Evolutionary conservation across 2,113 vertebrate species (phyloP).

Genomic region (Gobius niger): DNA sequence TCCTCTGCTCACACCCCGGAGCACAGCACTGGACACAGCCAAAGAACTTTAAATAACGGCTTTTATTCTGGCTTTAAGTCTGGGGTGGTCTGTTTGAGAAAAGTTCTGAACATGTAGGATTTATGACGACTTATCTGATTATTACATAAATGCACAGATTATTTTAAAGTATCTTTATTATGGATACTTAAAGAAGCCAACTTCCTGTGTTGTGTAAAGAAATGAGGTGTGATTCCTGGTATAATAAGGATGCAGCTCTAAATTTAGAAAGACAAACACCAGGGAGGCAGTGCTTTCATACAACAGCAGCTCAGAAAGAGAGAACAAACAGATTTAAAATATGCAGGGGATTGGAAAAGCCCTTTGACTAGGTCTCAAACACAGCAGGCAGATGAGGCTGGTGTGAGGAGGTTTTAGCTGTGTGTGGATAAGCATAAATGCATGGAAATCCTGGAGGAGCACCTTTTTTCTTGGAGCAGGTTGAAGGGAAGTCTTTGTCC

Average conservation of each 20-base stretch:
- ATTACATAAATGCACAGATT: not conserved
- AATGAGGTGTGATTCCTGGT: conserved; percentile 49
- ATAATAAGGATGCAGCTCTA: conserved; percentile 31
- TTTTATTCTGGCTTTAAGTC: not conserved
- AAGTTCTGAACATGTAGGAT: too few relatives aligned
- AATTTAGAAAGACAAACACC: conserved; percentile 14
- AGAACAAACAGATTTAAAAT: not conserved
- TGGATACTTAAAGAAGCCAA: conserved; percentile 14
- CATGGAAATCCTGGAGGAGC: not conserved
- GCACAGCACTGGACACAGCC: not conserved
- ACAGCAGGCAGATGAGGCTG: not conserved
- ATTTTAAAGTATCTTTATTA: not conserved
- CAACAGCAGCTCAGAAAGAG: not conserved
- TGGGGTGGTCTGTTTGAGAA: not conserved
- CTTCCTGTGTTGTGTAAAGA: conserved; percentile 38
- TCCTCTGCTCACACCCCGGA: conserved; percentile 8
- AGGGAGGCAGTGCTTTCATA: conserved; percentile 12
- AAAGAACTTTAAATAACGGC: not conserved
- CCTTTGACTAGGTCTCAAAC: not conserved
- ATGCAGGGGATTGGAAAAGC: not conserved
- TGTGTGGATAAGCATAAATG: not conserved
- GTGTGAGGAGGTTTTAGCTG: not conserved
- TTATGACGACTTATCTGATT: not conserved
- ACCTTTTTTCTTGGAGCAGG: conserved; percentile 99
- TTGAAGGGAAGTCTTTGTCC: conserved; percentile 96